A percentile compares a stretch with the other conserved stretches of the same genome.
Evolutionary conservation across 2,113 vertebrate genomes (phyloP).

Genomic region (Cryptotis parvus): DNA sequence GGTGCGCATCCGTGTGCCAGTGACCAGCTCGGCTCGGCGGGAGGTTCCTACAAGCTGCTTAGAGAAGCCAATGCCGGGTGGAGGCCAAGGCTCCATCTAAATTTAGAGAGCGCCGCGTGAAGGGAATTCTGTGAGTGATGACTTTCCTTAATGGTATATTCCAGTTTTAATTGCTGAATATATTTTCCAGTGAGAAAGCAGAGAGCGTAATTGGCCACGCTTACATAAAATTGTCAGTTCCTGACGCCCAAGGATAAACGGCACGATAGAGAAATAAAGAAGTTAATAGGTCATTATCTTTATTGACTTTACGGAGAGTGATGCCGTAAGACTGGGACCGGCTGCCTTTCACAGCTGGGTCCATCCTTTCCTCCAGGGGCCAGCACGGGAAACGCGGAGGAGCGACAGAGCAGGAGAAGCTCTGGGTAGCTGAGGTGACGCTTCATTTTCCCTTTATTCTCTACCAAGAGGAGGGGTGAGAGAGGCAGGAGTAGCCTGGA

Average conservation of each 20-base stretch:
- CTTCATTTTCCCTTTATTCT: no score
- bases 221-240: slow-evolving; percentile 22
- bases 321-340: background rate
- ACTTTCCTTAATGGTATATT: background rate
- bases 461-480: no score
- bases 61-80: no score
- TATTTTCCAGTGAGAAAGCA: slow-evolving; percentile 49
- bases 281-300: slow-evolving; percentile 59
- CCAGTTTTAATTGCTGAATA: slow-evolving; percentile 54
- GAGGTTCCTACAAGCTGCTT: background rate
- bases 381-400: background rate
- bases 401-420: rapidly evolving
- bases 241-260: slow-evolving; percentile 37
- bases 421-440: background rate
- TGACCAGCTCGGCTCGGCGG: background rate
- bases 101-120: background rate
- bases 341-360: background rate
- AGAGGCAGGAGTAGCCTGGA: no score
- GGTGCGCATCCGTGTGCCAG: no score
- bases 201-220: slow-evolving; percentile 34
- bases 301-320: slow-evolving; percentile 35
- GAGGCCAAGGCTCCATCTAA: background rate
- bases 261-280: slow-evolving; percentile 12
- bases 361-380: background rate
- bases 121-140: background rate